Percentiles rank a stretch among this genome's conserved stretches.
Conservation (phyloP, 2,888 invertebrate species). For the Chaitophorus viminalis region DNA sequence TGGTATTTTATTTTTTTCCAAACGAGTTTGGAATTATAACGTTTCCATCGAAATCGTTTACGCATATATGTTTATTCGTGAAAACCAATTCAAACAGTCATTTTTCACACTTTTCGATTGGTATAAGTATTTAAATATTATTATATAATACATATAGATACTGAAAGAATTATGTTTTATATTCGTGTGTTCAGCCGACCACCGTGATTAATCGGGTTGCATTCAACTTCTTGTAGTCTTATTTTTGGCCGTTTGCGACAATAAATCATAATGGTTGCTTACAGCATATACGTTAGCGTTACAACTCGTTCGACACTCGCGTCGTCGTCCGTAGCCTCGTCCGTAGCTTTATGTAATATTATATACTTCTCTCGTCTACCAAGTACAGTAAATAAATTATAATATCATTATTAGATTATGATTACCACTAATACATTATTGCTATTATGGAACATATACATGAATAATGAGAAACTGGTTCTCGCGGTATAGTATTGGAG, state of each 20-base stretch:
- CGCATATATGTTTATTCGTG: neutral
- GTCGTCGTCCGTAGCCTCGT: neutral
- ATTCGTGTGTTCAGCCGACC: conserved; percentile 8
- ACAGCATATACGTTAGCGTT: neutral
- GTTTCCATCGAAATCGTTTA: conserved; percentile 4
- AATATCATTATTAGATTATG: neutral
- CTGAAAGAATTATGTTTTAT: conserved; percentile 4
- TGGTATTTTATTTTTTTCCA: neutral
- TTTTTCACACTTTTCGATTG: conserved; percentile 32
- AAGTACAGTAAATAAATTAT: neutral
- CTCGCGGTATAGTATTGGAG: neutral
- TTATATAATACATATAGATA: too few relatives aligned
- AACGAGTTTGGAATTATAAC: conserved; percentile 19
- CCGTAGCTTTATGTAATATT: neutral
- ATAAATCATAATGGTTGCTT: conserved; percentile 32
- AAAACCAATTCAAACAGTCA: neutral
- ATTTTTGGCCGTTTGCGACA: conserved; percentile 12
- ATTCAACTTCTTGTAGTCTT: conserved; percentile 40
- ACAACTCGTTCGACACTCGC: conserved; percentile 36
- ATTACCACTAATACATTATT: neutral
- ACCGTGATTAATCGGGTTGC: conserved; percentile 33
- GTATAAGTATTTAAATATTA: too few relatives aligned
- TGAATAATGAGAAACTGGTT: conserved; percentile 40
- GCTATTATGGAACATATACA: neutral
- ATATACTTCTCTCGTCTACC: neutral